Conservation (phyloP, 2,797 vertebrate species). For the Falco biarmicus region DNA sequence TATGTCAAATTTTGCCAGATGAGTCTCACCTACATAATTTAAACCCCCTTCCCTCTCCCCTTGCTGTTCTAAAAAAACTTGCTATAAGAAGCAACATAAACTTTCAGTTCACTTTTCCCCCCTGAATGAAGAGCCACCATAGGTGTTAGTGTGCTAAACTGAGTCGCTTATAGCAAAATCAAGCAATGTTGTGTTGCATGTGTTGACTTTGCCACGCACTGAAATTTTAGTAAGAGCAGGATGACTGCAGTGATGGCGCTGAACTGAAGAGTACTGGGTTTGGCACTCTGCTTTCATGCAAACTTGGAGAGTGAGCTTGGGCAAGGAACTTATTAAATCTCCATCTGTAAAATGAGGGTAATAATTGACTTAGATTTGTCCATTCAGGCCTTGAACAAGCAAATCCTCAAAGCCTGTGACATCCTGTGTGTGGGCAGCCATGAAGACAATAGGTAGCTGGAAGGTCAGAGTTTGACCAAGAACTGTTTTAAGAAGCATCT, state of each 20-base stretch:
- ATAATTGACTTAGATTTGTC: background rate
- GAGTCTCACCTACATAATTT: background rate
- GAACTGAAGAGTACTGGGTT: background rate
- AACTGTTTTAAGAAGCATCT: background rate
- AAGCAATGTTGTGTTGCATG: background rate
- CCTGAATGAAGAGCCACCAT: background rate
- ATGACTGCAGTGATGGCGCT: background rate
- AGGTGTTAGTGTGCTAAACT: background rate
- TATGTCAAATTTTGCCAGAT: background rate
- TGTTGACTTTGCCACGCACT: background rate
- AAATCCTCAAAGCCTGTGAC: background rate
- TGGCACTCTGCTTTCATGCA: background rate
- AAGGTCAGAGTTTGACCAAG: background rate
- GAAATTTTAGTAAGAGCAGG: background rate
- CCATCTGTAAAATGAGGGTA: background rate
- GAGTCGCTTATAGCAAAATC: background rate
- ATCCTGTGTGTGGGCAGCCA: background rate
- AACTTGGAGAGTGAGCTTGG: background rate
- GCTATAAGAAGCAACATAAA: background rate
- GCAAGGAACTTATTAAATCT: background rate
- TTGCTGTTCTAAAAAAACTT: background rate
- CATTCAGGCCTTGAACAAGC: background rate
- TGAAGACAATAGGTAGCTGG: background rate
- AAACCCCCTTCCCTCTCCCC: background rate
- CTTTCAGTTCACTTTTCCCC: background rate